phyloP scores from a whole-genome alignment of 1,140 invertebrate species.

The Dendroctonus valens region DNA sequence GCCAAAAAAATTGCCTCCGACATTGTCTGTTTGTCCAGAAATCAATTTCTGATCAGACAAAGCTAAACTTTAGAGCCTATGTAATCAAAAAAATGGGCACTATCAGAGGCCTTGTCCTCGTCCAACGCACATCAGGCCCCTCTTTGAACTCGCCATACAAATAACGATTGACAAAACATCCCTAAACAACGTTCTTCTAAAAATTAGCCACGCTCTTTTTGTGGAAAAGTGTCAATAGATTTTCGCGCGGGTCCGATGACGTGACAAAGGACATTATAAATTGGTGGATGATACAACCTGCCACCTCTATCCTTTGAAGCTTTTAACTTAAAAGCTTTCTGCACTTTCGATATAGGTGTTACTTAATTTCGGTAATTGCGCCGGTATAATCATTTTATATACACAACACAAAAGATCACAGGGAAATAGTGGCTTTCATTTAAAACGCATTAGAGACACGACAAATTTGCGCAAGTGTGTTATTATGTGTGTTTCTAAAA shows the following conservation, averaged over 20 bases:
- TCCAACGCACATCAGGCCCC: no score
- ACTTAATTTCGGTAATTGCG: constrained; percentile 49
- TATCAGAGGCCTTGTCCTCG: no score
- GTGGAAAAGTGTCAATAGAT: constrained; percentile 30
- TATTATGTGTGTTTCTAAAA: constrained; percentile 1
- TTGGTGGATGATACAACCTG: constrained; percentile 40
- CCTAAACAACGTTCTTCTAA: constrained; percentile 19
- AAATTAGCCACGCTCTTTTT: constrained; percentile 23
- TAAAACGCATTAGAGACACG: constrained; percentile 40
- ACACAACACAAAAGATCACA: constrained; percentile 34
- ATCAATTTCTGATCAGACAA: no score
- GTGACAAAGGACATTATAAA: constrained; percentile 36
- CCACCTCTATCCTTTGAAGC: constrained; percentile 38
- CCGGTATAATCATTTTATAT: constrained; percentile 39
- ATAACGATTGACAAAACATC: not conserved
- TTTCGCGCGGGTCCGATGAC: constrained; percentile 25
- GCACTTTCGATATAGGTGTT: constrained; percentile 47
- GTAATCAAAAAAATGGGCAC: no score
- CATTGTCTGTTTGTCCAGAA: no score
- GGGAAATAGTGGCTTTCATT: constrained; percentile 37
- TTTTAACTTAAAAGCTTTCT: constrained; percentile 50
- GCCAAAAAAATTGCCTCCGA: no score
- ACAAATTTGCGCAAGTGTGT: constrained; percentile 3
- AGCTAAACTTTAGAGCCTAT: no score
- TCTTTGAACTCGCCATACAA: constrained; percentile 1